phyloP scores from a whole-genome alignment of 2,797 vertebrate species.

The Pogonophryne albipinna region DNA sequence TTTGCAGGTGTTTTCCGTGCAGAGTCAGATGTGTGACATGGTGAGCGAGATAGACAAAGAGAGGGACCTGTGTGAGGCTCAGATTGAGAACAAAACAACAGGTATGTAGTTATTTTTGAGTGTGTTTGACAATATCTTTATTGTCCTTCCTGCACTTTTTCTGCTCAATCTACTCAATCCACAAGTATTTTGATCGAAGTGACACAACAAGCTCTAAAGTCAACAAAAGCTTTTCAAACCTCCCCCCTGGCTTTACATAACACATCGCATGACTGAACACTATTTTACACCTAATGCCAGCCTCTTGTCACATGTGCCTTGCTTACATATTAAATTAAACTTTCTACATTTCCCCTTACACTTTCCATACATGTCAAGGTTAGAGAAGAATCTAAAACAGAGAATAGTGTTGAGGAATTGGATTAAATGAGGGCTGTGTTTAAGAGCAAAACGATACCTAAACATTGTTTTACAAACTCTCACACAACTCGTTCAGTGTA shows the following conservation, averaged over 20 bases:
- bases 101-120: slow-evolving; percentile 64
- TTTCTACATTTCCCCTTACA: background rate
- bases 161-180: slow-evolving; percentile 2
- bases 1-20: slow-evolving; percentile 74
- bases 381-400: too few species aligned
- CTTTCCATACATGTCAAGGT: background rate
- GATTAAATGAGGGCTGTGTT: too few species aligned
- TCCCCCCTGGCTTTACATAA: slow-evolving; percentile 26
- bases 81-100: slow-evolving; percentile 78
- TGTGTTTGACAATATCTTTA: background rate
- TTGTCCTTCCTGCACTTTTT: background rate
- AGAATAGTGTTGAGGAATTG: too few species aligned
- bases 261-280: slow-evolving; percentile 36
- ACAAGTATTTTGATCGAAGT: slow-evolving; percentile 18
- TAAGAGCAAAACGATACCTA: too few species aligned
- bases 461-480: background rate
- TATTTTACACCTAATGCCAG: slow-evolving; percentile 33
- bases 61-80: slow-evolving; percentile 71
- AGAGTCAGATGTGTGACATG: slow-evolving; percentile 82
- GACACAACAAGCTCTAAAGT: slow-evolving; percentile 37
- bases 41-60: slow-evolving; percentile 78
- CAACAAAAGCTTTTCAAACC: slow-evolving; percentile 43
- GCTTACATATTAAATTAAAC: slow-evolving; percentile 15
- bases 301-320: slow-evolving; percentile 10
- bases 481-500: too few species aligned